Evolutionary conservation across 2,888 invertebrate species (phyloP), one percentile per base, ranked within the genome.

Genomic region (Sesia bembeciformis): DNA sequence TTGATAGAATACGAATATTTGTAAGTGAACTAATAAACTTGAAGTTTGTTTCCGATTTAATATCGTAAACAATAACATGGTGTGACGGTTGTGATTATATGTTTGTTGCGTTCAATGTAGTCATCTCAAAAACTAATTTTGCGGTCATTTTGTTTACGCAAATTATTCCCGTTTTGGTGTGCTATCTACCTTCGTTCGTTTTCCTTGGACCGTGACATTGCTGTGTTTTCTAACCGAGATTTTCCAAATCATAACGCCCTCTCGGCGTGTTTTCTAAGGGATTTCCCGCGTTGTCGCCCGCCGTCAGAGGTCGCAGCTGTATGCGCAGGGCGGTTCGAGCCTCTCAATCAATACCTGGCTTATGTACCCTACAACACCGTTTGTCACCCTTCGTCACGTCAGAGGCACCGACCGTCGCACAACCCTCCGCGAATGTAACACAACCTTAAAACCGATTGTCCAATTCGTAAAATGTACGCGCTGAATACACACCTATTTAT

Each of bases 311-410:
- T 57, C 58, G 60, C 58, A 39, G 52, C 23, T 52, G 58, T 57
- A 56, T 57, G 60, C 56, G 55, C 57, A 52, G 52, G 40, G 54
- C 52, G 52, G 50, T 52, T 40, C 50, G 49, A 50, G 40, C 70
- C 64, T 72, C 77, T 74, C 76, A 82, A 89, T 89, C 88, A 76
- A 88, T 89, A 86, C 76, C 73, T 78, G 81, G 81, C 83, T 68
- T 63, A 59, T 60, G 51, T 52, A 50, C 65, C 64, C 66, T 68
- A 65, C 65, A 40, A 23, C 53, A 39, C 50, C 5, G 50, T 39
- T 72, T 81, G 81, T 79, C 81, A 82, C 81, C 81, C 80, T 76
- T 73, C 65, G 77, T 72, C 81, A 81, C 77, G 81, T 74, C 76
- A 78, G 67, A 51, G 52, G 54, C 41, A 53, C 54, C 57, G 53